These are phyloP conservation scores for Cyanoramphus novaezelandiae DNA, from an alignment of 2,113 vertebrate genomes.

Conservation along the genomic window DNA sequence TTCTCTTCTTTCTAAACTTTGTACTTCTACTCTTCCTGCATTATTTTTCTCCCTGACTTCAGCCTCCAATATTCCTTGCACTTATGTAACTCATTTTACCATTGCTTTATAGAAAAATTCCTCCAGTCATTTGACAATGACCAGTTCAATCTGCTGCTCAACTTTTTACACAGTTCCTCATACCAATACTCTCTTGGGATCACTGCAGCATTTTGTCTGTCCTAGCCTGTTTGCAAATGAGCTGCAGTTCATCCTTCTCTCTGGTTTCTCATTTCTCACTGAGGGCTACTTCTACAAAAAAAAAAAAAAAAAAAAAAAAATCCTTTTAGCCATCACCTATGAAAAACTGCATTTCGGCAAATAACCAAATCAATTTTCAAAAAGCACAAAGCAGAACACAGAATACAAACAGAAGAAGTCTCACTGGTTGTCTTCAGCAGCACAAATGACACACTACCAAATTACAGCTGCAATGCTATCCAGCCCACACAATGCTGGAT, in stretches of 20 bases:
- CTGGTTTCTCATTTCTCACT: background rate
- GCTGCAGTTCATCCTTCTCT: background rate
- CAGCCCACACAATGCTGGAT: background rate
- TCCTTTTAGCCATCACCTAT: background rate
- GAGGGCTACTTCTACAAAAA: background rate
- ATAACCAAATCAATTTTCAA: background rate
- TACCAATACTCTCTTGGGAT: background rate
- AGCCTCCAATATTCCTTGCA: background rate
- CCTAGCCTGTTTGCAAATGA: background rate
- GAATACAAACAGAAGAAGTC: background rate
- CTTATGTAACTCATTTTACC: background rate
- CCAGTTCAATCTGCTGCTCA: background rate
- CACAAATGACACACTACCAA: rapidly evolving
- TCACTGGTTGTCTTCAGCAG: background rate
- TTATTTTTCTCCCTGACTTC: background rate
- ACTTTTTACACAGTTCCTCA: background rate
- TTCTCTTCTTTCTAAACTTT: background rate
- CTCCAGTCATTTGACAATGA: background rate
- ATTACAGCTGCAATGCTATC: background rate
- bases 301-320: background rate
- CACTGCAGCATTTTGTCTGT: background rate
- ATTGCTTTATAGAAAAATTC: background rate
- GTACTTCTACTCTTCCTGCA: background rate
- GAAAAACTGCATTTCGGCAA: background rate
- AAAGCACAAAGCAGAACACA: background rate